Conservation (phyloP, 2,113 vertebrate genomes). For the Takifugu flavidus region DNA sequence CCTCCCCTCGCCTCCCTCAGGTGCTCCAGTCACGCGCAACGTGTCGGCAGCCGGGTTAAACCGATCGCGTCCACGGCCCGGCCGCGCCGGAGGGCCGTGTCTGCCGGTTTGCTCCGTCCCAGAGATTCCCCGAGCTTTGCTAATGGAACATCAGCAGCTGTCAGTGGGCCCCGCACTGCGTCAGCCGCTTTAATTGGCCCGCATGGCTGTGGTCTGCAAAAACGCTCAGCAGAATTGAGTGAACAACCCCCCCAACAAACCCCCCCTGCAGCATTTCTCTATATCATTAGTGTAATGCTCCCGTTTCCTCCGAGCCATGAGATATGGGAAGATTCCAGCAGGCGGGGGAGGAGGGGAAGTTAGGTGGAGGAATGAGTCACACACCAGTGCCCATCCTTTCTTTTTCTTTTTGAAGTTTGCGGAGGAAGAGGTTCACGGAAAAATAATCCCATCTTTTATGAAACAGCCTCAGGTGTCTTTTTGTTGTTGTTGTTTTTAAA, state of each 20-base stretch:
- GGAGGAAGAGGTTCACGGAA: constrained; percentile 10
- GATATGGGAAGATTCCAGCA: constrained; percentile 52
- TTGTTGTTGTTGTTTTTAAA: neutral
- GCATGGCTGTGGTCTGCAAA: constrained; percentile 41
- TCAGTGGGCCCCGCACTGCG: constrained; percentile 68
- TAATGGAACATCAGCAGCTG: constrained; percentile 52
- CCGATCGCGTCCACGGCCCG: neutral
- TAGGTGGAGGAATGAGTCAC: constrained; percentile 53
- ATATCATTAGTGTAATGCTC: constrained; percentile 72
- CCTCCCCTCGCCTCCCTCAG: neutral
- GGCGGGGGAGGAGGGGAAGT: constrained; percentile 5
- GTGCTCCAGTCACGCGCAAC: constrained; percentile 2
- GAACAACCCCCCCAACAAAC: neutral
- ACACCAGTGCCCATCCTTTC: constrained; percentile 8
- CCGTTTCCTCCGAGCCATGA: constrained; percentile 33
- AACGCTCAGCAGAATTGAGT: constrained; percentile 49
- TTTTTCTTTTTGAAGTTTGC: constrained; percentile 16
- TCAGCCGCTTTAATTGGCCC: constrained; percentile 63
- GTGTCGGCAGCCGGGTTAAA: constrained; percentile 1
- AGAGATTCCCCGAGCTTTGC: constrained; percentile 32
- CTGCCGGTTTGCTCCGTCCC: constrained; percentile 6
- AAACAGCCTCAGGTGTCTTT: neutral
- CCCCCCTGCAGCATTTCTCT: constrained; percentile 14
- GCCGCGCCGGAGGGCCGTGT: neutral
- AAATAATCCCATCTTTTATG: constrained; percentile 16